Evolutionary conservation across 2,888 invertebrate genomes (phyloP), one percentile per base, ranked within the genome.

Genomic region (Apantesis nais): DNA sequence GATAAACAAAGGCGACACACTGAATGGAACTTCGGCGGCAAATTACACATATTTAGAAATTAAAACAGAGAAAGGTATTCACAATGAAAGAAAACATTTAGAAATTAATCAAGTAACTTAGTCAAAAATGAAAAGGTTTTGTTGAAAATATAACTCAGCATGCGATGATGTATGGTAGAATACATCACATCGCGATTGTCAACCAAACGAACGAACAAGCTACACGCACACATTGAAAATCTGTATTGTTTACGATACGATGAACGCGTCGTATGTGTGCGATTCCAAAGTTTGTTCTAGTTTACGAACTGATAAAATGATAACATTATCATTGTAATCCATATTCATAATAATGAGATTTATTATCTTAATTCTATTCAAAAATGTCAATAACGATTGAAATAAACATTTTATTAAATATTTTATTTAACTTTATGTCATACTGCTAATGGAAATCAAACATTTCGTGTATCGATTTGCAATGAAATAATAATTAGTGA

Each of bases 1-100:
- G 97, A 97, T 97, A 98, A 97, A 97, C 98, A 98, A 96, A 98
- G 97, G 96, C 98, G 97, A 97, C 98, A 98, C 96, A 98, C 97
- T 97, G 97, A 97, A 96, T 97, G 97, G 96, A 97, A 98, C 97
- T 98, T 98, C 96, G 97, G 97, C 96, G 98, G 98, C 97, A 98
- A 97, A 96, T 97, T 97, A 97, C 97, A 97, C 98, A 98, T 98
- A 97, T 97, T 97, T 97, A 95, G 95, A 94, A 94, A 94, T 90
- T 88, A 95, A 93, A 94, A 93, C 86, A 88, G 87, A 93, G 92
- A 92, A 95, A 94, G 88, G 88, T 89, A 87, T 88, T 89, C 93
- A 93, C 95, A 90, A 94, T 86, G 87, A 92, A 93, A 91, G 93
- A 93, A 93, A 94, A 94, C 95, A 95, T 95, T 94, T 93, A 94